These are phyloP conservation scores for Ibidorhyncha struthersii DNA, from an alignment of 2,113 vertebrate species.

Conservation along the genomic window DNA sequence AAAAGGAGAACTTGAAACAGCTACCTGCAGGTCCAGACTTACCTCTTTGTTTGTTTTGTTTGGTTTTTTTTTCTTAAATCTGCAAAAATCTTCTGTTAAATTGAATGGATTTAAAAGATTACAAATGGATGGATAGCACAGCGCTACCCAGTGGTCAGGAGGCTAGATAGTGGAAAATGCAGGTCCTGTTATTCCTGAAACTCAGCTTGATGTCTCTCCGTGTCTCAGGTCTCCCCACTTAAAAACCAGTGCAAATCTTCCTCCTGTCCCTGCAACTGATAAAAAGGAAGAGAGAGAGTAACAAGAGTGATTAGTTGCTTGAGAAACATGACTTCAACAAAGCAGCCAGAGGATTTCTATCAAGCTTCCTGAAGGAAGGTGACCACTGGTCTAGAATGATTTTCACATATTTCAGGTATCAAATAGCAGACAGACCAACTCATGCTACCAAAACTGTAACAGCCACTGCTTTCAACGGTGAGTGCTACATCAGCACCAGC, in stretches of 20 bases:
- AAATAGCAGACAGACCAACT: not conserved
- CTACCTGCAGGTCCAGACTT: not conserved
- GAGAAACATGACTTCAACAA: not conserved
- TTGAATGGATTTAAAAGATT: not conserved
- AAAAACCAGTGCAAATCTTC: not conserved
- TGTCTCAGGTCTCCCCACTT: not conserved
- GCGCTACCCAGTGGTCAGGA: not conserved
- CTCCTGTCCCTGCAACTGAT: not conserved
- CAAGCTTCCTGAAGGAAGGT: not conserved
- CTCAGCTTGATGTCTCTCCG: not conserved
- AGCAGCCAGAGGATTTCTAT: not conserved
- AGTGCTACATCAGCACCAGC: not conserved
- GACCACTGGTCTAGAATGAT: not conserved
- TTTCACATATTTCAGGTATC: not conserved
- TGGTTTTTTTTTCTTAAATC: not conserved
- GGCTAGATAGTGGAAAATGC: not conserved
- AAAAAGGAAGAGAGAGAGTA: not conserved
- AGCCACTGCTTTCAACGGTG: not conserved
- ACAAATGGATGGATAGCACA: not conserved
- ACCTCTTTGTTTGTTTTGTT: not conserved
- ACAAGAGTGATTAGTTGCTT: not conserved
- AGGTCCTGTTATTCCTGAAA: not conserved
- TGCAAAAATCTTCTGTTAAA: not conserved
- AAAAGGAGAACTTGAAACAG: not conserved
- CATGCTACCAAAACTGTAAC: not conserved